Base-by-base conservation (phyloP, 2,888 invertebrate genomes). In the Tiliacea citrago region DNA sequence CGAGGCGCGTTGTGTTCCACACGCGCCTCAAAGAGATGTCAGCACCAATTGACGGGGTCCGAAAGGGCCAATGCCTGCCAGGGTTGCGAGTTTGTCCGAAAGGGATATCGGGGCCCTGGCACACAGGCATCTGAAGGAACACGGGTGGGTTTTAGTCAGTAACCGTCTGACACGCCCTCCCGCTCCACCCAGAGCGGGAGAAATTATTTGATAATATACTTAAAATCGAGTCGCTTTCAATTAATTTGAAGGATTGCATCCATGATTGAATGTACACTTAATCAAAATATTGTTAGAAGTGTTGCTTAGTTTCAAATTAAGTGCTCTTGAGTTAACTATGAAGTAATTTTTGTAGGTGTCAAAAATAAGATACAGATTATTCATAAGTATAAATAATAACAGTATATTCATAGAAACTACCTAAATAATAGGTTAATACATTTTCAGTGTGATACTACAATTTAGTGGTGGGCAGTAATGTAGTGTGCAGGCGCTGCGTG, bases 401-500 rank as follows among this genome's bases (percentile, higher is more conserved):
- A 85, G 80, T 93, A 77, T 93, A 92, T 91, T 92, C 89, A 82
- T 82, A 88, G 45, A 73, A 77, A 77, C 66, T 77, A 81, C 35
- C 35, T 77, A 69, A 75, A 62, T 88, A 90, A 85, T 88, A 90
- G 76, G 71, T 86, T 82, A 87, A 86, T 88, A 90, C 79, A 87
- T 76, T 86, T 75, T 81, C 68, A 61, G 21, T 45, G 57, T 21
- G 70, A 58, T 35, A 70, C 73, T 61, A 76, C 49, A 71, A 69
- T 55, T 93, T 90, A 95, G 79, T 95, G 95, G 73, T 94, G 95
- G 75, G 93, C 86, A 68, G 90, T 85, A 76, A 89, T 86, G 85
- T 89, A 92, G 77, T 91, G 92, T 7, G 90, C 82, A 21, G 91
- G 92, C 3, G 91, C 88, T 3, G 90, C 88, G 58, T 85, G 88